Conservation (phyloP, 2,888 invertebrate species). For the Lapara coniferarum region DNA sequence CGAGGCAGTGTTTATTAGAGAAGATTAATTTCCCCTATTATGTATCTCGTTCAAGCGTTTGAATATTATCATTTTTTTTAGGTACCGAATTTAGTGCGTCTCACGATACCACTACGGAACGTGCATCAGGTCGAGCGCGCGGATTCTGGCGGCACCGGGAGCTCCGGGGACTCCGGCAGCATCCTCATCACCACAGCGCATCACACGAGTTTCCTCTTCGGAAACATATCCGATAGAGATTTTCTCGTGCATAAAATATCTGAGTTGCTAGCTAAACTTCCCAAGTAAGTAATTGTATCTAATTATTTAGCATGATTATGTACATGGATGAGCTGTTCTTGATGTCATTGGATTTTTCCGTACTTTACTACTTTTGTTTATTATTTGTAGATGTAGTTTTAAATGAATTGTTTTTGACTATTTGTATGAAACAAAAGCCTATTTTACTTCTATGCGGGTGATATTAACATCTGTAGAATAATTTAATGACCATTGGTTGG, state of each 20-base stretch:
- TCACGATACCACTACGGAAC: constrained; percentile 95
- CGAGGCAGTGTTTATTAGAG: too few species aligned
- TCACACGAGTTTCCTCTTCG: constrained; percentile 93
- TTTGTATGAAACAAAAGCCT: background rate
- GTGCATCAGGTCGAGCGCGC: constrained; percentile 91
- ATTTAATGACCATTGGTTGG: too few species aligned
- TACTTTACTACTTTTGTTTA: background rate
- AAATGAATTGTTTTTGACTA: background rate
- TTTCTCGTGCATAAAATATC: constrained; percentile 95
- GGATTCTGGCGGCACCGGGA: constrained; percentile 86
- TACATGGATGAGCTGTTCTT: background rate
- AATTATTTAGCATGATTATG: constrained; percentile 13
- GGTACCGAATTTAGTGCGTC: constrained; percentile 90
- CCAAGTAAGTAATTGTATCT: constrained; percentile 61
- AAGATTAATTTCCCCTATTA: too few species aligned
- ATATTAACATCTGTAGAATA: background rate
- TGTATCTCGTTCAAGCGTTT: too few species aligned
- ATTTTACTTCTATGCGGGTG: background rate
- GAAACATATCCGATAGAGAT: constrained; percentile 93
- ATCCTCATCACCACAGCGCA: constrained; percentile 92
- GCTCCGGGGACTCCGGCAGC: constrained; percentile 84
- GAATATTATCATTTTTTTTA: constrained; percentile 51
- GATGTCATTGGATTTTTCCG: constrained; percentile 11
- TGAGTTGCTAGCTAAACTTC: constrained; percentile 90
- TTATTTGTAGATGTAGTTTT: background rate